Base-by-base conservation (phyloP, 1,140 invertebrate genomes). In the Saxidomus purpurata region DNA sequence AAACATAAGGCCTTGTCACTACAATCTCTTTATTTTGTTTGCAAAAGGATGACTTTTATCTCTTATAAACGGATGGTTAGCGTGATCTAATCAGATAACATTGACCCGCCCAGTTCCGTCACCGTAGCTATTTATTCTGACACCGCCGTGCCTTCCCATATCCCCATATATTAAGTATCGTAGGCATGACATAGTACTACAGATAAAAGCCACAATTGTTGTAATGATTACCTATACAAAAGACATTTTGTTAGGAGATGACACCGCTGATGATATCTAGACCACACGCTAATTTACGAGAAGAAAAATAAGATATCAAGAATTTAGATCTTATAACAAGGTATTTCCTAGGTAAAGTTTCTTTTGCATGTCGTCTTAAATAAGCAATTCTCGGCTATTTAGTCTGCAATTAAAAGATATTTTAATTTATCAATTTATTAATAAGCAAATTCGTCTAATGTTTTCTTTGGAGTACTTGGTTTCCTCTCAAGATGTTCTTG, bases 201-300 rank as follows among this genome's bases (percentile, higher is more conserved):
- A 59, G 55, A 59, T 71, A 15, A 71, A 19, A 40, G 67, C 67
- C 22, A 28, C 31, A 71, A 34, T 71, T 36, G 36, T 38, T 17
- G 67, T 71, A 71, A n/a, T 71, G 67, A 71, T 22, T 71, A 38
- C 13, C 15, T 38, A 6, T 1, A 71, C 67, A 71, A 40, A 38
- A 71, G 34, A 71, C 67, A 38, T 15, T 71, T 71, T 71, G 67
- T 71, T 36, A 71, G 34, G 34, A 15, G 67, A 40, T 71, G 67
- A 71, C 67, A 71, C 36, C 17, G 34, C 19, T 15, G 34, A 71
- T 71, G 67, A 71, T 71, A 71, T 71, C 61, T 67, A 31, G 61
- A 67, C 61, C 61, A 67, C 61, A 67, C 61, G 31, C 61, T 67
- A 28, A 67, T 31, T 67, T 36, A 67, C 61, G 61, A 67, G 25